Evolutionary conservation across 2,113 vertebrate genomes (phyloP).

Genomic region (Megaleporinus macrocephalus): DNA sequence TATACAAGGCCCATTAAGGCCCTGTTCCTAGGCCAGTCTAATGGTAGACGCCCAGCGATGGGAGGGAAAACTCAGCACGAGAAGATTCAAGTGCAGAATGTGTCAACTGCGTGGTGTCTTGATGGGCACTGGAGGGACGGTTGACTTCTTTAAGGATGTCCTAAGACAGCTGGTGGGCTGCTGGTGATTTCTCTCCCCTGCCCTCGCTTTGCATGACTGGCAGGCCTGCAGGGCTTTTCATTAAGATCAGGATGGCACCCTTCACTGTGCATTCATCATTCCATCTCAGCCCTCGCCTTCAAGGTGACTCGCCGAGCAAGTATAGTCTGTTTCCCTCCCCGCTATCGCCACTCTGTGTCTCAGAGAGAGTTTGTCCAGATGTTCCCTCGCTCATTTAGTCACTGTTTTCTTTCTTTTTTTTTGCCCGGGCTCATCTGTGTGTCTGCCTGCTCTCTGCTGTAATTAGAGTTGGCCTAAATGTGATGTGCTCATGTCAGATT

Average conservation of each 20-base stretch:
- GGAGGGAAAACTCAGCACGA: not conserved
- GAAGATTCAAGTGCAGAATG: not conserved
- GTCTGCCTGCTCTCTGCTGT: conserved; percentile 47
- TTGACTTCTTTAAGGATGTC: conserved; percentile 10
- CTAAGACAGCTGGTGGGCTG: not conserved
- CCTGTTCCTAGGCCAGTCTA: conserved; percentile 9
- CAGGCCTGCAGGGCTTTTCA: conserved; percentile 65
- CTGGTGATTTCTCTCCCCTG: not conserved
- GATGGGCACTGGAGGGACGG: conserved; percentile 4
- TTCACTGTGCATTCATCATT: conserved; percentile 67
- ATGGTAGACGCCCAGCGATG: not conserved
- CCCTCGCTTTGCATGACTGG: conserved; percentile 65
- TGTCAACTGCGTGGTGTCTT: not conserved
- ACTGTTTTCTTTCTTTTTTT: conserved; percentile 33
- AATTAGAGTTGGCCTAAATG: conserved; percentile 55
- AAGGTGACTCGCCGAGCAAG: conserved; percentile 71
- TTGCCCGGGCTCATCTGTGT: conserved; percentile 43
- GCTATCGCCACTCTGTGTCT: conserved; percentile 13
- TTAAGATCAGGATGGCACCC: conserved; percentile 71
- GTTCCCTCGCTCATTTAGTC: conserved; percentile 16
- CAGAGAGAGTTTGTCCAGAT: conserved; percentile 12
- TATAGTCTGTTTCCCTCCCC: conserved; percentile 36
- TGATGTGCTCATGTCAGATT: conserved; percentile 31
- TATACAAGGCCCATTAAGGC: conserved; percentile 9
- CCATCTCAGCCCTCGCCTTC: conserved; percentile 57